A percentile compares a stretch with the other conserved stretches of the same genome.
phyloP scores from a whole-genome alignment of 2,888 invertebrate genomes.

The Pachydiplax longipennis region DNA sequence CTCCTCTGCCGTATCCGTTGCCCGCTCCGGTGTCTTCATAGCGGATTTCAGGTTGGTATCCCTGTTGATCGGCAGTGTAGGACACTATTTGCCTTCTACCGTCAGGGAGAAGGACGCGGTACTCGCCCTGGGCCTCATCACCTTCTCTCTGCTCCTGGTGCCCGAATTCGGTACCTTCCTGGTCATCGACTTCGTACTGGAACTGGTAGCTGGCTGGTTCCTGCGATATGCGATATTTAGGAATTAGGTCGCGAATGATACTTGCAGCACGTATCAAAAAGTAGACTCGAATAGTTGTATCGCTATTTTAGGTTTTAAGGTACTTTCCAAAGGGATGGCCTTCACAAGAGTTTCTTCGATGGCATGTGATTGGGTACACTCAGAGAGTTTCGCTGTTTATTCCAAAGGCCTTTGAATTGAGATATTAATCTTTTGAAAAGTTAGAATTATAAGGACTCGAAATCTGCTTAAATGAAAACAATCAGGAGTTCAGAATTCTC shows the following conservation, averaged over 20 bases:
- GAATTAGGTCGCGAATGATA: background rate
- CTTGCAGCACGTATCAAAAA: too few relatives aligned
- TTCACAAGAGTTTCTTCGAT: too few relatives aligned
- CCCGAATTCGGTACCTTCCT: conserved; percentile 49
- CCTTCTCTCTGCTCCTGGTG: conserved; percentile 50
- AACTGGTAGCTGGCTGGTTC: conserved; percentile 50
- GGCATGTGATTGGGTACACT: too few relatives aligned
- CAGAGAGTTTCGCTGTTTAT: too few relatives aligned
- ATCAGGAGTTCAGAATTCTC: too few relatives aligned
- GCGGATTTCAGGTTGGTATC: conserved; percentile 50
- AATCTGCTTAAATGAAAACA: too few relatives aligned
- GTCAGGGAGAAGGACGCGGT: conserved; percentile 51
- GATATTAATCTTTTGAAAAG: too few relatives aligned
- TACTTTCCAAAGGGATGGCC: too few relatives aligned
- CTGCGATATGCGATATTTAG: conserved; percentile 29
- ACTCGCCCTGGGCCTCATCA: conserved; percentile 49
- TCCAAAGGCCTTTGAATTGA: too few relatives aligned
- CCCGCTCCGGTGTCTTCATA: conserved; percentile 48
- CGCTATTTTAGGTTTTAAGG: too few relatives aligned
- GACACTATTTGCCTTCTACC: conserved; percentile 51
- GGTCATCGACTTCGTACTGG: conserved; percentile 50
- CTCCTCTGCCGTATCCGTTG: conserved; percentile 40
- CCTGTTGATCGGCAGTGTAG: conserved; percentile 50
- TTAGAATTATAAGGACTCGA: too few relatives aligned
- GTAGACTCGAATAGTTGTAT: too few relatives aligned